phyloP scores from a whole-genome alignment of 2,113 vertebrate genomes.

The Centropus unirufus region DNA sequence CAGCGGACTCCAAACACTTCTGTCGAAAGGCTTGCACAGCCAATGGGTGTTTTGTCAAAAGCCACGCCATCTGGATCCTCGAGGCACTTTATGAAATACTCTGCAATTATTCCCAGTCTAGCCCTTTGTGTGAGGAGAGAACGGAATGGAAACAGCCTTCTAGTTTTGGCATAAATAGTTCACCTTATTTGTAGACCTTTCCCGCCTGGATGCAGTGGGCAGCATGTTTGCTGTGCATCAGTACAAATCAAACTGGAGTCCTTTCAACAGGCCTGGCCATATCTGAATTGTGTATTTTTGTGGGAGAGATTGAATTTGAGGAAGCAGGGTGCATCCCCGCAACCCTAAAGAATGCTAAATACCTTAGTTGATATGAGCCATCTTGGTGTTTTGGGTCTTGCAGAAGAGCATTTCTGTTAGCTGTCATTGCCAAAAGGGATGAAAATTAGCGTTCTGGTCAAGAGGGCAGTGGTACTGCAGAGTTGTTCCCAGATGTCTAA shows the following conservation, averaged over 20 bases:
- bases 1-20: not conserved
- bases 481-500: not conserved
- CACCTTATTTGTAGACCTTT: not conserved
- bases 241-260: fast-evolving
- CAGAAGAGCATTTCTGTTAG: not conserved
- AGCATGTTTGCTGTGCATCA: not conserved
- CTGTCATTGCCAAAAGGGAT: not conserved
- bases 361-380: fast-evolving
- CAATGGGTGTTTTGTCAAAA: not conserved
- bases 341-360: not conserved
- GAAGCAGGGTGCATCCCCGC: not conserved
- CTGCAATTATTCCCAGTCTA: not conserved
- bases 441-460: not conserved
- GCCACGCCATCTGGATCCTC: not conserved
- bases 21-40: not conserved
- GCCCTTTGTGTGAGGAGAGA: not conserved
- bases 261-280: fast-evolving
- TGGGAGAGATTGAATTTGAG: not conserved
- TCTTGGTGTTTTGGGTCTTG: not conserved
- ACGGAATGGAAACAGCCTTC: not conserved
- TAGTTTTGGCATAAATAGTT: not conserved
- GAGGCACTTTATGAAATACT: not conserved
- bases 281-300: fast-evolving
- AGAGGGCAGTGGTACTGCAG: not conserved
- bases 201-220: fast-evolving